phyloP scores from a whole-genome alignment of 2,113 vertebrate species.

The Piliocolobus tephrosceles region DNA sequence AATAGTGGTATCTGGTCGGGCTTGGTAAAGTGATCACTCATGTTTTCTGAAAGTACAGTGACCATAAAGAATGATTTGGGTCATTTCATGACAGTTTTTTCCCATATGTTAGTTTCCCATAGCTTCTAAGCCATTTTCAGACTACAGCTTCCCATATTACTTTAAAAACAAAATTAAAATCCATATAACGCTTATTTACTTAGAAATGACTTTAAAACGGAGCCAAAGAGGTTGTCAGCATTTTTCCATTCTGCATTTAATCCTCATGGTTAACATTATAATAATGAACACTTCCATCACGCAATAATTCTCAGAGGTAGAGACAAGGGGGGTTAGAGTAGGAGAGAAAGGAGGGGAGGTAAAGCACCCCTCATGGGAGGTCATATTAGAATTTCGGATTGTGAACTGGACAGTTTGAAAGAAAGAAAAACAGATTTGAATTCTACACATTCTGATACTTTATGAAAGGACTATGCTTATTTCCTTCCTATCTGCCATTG shows the following conservation, averaged over 20 bases:
- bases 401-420: background rate
- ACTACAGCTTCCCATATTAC: background rate
- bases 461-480: background rate
- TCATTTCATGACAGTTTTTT: background rate
- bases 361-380: no score
- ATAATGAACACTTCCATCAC: background rate
- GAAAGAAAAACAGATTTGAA: background rate
- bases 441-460: background rate
- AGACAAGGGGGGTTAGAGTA: rapidly evolving
- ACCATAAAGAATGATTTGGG: background rate
- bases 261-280: no score
- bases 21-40: background rate
- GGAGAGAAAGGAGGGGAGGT: background rate
- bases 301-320: background rate
- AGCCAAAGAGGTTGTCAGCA: background rate
- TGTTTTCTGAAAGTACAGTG: background rate
- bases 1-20: background rate
- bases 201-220: background rate
- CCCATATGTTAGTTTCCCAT: background rate
- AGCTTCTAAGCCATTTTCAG: background rate
- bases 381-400: background rate
- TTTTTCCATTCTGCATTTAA: background rate
- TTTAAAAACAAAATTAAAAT: conserved; percentile 31
- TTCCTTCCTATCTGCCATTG: background rate
- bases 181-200: background rate